A percentile compares a stretch with the other conserved stretches of the same genome.
Conservation (phyloP, 2,888 invertebrate species). For the Romanomermis culicivorax region DNA sequence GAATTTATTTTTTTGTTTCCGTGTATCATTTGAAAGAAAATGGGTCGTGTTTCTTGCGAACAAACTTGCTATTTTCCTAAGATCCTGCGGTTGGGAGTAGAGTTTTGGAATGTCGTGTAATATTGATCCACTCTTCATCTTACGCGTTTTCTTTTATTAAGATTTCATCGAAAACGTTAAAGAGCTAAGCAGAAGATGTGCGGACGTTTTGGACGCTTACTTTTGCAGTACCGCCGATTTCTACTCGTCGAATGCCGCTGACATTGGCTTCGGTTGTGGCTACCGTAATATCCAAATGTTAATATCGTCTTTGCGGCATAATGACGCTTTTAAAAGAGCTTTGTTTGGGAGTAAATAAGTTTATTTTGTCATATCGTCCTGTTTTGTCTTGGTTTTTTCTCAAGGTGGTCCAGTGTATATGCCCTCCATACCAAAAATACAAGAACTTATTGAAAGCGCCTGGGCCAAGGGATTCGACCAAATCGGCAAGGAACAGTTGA, state of each 20-base stretch:
- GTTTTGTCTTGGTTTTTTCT: not conserved
- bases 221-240: conserved; percentile 61
- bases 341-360: conserved; percentile 30
- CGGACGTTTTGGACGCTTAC: conserved; percentile 46
- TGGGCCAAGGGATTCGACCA: conserved; percentile 60
- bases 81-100: no score
- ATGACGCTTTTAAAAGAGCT: not conserved
- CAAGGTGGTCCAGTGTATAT: conserved; percentile 36
- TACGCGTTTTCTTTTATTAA: conserved; percentile 17
- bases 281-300: conserved; percentile 78
- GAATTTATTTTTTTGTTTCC: no score
- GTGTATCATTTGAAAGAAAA: no score
- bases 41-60: no score
- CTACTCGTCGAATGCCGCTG: conserved; percentile 65
- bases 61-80: no score
- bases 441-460: conserved; percentile 58
- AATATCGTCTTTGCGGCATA: conserved; percentile 37
- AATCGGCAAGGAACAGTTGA: conserved; percentile 62
- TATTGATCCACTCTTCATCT: no score
- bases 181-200: conserved; percentile 24
- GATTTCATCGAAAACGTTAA: conserved; percentile 27
- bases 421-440: conserved; percentile 62
- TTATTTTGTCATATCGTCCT: conserved; percentile 1
- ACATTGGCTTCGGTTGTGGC: conserved; percentile 77
- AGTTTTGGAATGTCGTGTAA: no score